These are phyloP conservation scores for Rhinolophus ferrumequinum DNA, from an alignment of 2,113 vertebrate species.

Conservation along the genomic window DNA sequence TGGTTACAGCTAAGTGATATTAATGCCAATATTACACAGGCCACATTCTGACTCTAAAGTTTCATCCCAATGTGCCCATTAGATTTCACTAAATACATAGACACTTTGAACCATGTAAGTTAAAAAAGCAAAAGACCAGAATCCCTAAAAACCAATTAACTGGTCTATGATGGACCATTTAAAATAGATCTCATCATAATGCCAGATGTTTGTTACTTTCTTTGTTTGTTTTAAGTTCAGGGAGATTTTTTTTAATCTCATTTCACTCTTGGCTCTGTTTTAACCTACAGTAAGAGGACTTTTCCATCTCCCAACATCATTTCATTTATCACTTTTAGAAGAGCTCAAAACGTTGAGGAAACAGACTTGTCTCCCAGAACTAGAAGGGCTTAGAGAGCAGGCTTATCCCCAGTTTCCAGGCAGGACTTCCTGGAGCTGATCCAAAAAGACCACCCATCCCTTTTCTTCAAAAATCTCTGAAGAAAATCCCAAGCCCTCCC, in stretches of 20 bases:
- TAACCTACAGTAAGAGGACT: not conserved
- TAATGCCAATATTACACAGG: not conserved
- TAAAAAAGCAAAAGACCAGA: slow-evolving; percentile 20
- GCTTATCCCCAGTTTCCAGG: not conserved
- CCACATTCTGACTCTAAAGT: slow-evolving; percentile 37
- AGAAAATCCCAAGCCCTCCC: not conserved
- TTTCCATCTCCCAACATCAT: not conserved
- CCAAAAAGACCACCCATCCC: not conserved
- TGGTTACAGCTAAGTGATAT: slow-evolving; percentile 39
- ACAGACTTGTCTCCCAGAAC: not conserved
- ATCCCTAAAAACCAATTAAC: slow-evolving; percentile 19
- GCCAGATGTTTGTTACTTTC: not conserved
- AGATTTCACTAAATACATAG: not conserved
- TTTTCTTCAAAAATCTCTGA: slow-evolving; percentile 25
- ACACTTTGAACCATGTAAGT: not conserved
- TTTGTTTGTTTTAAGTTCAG: not conserved
- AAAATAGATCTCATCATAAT: slow-evolving; percentile 7
- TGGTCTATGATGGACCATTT: not conserved
- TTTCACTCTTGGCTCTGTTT: not conserved
- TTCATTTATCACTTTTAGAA: not conserved
- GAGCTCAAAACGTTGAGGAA: not conserved
- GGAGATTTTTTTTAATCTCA: not conserved
- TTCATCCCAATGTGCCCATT: slow-evolving; percentile 31
- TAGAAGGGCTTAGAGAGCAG: not conserved
- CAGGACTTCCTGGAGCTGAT: not conserved